These are phyloP conservation scores for Pleuronectes platessa DNA, from an alignment of 2,113 vertebrate genomes.

Conservation along the genomic window DNA sequence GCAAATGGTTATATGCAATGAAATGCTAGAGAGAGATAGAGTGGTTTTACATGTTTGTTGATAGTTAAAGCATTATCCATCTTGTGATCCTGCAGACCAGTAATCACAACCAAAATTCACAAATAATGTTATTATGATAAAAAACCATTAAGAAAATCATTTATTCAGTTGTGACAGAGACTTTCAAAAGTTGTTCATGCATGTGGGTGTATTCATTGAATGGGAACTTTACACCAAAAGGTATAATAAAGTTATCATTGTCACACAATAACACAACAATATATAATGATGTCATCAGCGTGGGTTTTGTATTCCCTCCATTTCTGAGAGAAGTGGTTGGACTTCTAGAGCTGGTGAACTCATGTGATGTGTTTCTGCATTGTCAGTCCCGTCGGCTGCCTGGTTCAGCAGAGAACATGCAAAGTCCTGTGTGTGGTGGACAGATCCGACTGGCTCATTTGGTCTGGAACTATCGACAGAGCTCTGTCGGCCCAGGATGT, in stretches of 20 bases:
- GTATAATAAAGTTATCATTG: neutral
- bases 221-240: neutral
- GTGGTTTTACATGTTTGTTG: too few species aligned
- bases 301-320: conserved; percentile 37
- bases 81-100: too few species aligned
- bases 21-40: too few species aligned
- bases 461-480: conserved; percentile 57
- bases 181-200: neutral
- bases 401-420: conserved; percentile 43
- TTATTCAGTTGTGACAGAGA: conserved; percentile 11
- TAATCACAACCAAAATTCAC: neutral
- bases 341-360: conserved; percentile 25
- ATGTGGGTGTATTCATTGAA: neutral
- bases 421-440: conserved; percentile 38
- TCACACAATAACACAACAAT: neutral
- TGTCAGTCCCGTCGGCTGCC: conserved; percentile 41
- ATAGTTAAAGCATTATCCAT: too few species aligned
- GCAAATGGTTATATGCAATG: neutral
- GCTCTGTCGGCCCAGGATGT: conserved; percentile 35
- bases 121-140: neutral
- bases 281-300: conserved; percentile 9
- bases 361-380: conserved; percentile 14
- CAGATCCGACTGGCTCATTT: conserved; percentile 68
- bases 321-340: conserved; percentile 44
- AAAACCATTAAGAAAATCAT: neutral